Evolutionary conservation across 2,113 vertebrate species (phyloP).

Genomic region (Salvelinus namaycush): DNA sequence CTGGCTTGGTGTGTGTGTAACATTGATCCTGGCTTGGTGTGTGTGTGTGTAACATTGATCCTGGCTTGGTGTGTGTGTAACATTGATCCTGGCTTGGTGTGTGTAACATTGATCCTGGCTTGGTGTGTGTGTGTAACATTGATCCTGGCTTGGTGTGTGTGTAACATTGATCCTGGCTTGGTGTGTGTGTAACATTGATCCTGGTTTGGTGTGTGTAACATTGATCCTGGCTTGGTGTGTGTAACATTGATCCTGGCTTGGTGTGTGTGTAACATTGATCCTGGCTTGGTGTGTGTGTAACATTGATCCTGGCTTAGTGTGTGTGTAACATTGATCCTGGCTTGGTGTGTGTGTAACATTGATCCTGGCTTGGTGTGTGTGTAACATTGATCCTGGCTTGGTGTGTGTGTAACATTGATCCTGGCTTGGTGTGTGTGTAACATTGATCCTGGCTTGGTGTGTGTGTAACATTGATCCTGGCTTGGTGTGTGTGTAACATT

Average conservation of each 20-base stretch:
- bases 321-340: conserved; percentile 46
- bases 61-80: not conserved
- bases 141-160: conserved; percentile 30
- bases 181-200: conserved; percentile 43
- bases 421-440: not conserved
- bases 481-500: conserved; percentile 34
- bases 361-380: conserved; percentile 29
- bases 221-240: conserved; percentile 38
- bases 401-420: not conserved
- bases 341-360: conserved; percentile 22
- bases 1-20: not conserved
- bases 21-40: conserved; percentile 45
- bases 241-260: conserved; percentile 46
- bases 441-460: conserved; percentile 46
- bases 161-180: conserved; percentile 45
- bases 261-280: conserved; percentile 42
- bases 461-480: too few relatives aligned
- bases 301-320: conserved; percentile 44
- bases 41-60: conserved; percentile 43
- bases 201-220: conserved; percentile 15
- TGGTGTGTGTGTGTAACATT: conserved; percentile 22
- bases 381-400: conserved; percentile 46
- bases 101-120: conserved; percentile 45
- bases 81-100: conserved; percentile 45
- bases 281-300: not conserved